Percentiles rank a stretch among this genome's conserved stretches.
Evolutionary conservation across 1,140 invertebrate genomes (phyloP).

Genomic region (Mactra quadrangularis): DNA sequence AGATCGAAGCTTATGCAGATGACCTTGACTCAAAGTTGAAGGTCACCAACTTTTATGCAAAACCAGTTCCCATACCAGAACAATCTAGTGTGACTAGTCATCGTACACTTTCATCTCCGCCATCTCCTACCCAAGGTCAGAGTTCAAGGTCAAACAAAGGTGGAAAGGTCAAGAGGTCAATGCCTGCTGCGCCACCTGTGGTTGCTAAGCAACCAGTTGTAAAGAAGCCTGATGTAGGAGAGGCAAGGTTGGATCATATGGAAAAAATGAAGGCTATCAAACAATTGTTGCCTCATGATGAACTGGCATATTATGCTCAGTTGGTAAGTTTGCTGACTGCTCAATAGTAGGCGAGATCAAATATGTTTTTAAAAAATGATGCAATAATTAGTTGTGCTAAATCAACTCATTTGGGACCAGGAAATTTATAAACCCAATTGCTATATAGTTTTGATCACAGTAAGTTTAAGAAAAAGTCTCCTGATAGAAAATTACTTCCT

Average conservation of each 20-base stretch:
- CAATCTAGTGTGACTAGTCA: too few species aligned
- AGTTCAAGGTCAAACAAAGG: background rate
- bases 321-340: constrained; percentile 52
- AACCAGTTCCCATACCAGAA: constrained; percentile 31
- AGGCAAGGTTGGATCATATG: constrained; percentile 75
- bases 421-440: too few species aligned
- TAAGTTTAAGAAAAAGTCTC: too few species aligned
- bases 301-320: constrained; percentile 71
- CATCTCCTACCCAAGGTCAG: background rate
- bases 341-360: background rate
- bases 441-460: too few species aligned
- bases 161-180: constrained; percentile 13
- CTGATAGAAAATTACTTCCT: too few species aligned
- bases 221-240: constrained; percentile 67
- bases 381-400: too few species aligned
- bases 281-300: constrained; percentile 63
- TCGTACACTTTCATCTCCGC: background rate
- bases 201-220: constrained; percentile 57
- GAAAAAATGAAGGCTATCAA: constrained; percentile 74
- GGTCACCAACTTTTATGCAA: constrained; percentile 46
- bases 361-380: background rate
- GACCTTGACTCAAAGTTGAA: constrained; percentile 54
- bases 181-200: constrained; percentile 47
- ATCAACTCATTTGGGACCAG: too few species aligned
- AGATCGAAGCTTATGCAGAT: constrained; percentile 64